Evolutionary conservation across 1,140 invertebrate genomes (phyloP).

Genomic region (Cydia strobilella): DNA sequence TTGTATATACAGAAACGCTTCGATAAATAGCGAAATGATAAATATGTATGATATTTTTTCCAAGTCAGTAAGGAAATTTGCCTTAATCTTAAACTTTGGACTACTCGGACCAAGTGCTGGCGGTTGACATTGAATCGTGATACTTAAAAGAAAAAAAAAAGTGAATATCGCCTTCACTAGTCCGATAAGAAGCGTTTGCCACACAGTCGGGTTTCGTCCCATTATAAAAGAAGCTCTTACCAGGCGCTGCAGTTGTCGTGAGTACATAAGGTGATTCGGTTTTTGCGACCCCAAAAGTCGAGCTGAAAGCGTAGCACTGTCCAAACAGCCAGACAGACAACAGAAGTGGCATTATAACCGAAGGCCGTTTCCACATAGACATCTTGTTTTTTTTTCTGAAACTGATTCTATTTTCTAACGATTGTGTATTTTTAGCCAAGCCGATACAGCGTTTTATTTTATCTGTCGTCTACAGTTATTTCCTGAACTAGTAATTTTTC

Average conservation of each 20-base stretch:
- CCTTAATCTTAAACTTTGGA: neutral
- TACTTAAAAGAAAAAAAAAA: neutral
- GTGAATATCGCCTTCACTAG: constrained; percentile 3
- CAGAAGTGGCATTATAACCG: constrained; percentile 34
- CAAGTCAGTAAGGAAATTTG: neutral
- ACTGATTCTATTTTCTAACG: neutral
- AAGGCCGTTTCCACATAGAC: constrained; percentile 19
- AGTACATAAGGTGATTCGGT: constrained; percentile 65
- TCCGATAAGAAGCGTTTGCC: neutral
- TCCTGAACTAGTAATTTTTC: constrained; percentile 42
- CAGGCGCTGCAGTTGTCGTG: constrained; percentile 63
- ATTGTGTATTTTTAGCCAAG: neutral
- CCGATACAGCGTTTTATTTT: neutral
- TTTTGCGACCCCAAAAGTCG: constrained; percentile 50
- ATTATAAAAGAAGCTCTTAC: constrained; percentile 59
- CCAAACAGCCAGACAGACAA: constrained; percentile 35
- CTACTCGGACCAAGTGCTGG: neutral
- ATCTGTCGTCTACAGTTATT: neutral
- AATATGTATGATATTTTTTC: neutral
- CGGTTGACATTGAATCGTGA: neutral
- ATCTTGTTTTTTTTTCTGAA: constrained; percentile 25
- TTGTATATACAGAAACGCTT: neutral
- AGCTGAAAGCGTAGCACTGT: constrained; percentile 37
- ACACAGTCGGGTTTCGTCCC: constrained; percentile 33
- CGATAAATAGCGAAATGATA: neutral